phyloP scores from a whole-genome alignment of 2,797 vertebrate species.

The Tadarida brasiliensis region DNA sequence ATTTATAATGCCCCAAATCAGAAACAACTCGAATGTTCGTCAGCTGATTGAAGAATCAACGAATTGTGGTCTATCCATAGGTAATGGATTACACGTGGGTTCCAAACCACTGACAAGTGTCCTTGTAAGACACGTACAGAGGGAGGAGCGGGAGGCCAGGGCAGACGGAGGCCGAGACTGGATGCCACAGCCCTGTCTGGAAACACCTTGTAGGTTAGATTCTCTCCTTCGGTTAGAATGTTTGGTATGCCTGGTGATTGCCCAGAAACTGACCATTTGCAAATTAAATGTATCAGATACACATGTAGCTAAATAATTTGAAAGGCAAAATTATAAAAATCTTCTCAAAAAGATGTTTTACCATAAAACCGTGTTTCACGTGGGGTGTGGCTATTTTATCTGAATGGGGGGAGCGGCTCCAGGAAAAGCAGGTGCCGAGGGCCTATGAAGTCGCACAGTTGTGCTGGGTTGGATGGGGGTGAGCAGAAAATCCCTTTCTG shows the following conservation, averaged over 20 bases:
- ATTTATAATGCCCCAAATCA: neutral
- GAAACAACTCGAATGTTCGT: neutral
- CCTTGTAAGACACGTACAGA: too few species aligned
- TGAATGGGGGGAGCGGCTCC: neutral
- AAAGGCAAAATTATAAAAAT: neutral
- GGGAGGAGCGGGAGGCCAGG: too few species aligned
- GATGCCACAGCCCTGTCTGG: too few species aligned
- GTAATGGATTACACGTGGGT: neutral
- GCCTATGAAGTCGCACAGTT: neutral
- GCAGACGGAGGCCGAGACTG: too few species aligned
- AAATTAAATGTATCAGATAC: neutral
- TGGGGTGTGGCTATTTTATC: neutral
- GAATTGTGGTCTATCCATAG: accelerated
- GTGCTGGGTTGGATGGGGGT: neutral
- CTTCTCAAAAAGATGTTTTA: neutral
- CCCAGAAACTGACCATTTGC: neutral
- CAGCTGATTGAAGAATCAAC: neutral
- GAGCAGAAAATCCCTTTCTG: neutral
- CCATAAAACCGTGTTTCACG: neutral
- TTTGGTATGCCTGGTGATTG: neutral
- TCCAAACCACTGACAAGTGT: too few species aligned
- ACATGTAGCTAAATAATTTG: neutral
- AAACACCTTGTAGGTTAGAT: neutral
- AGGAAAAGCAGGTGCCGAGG: neutral
- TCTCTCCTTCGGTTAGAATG: neutral